Percentiles rank a stretch among this genome's conserved stretches.
These are phyloP conservation scores for Cataglyphis livida DNA, from an alignment of 2,888 invertebrate species.

Conservation along the genomic window DNA sequence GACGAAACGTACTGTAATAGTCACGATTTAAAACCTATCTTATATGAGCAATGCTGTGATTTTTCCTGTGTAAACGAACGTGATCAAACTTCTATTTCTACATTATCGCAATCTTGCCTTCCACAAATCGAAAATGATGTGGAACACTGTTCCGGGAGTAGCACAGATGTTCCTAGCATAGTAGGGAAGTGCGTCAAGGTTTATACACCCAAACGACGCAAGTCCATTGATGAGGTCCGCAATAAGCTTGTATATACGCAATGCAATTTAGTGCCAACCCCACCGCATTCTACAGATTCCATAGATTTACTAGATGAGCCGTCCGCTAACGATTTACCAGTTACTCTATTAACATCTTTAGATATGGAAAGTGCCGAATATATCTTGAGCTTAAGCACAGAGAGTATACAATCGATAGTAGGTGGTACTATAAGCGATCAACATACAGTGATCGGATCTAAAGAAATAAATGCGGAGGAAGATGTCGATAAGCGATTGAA, in stretches of 20 bases:
- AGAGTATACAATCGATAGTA: conserved; percentile 80
- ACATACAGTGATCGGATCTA: conserved; percentile 53
- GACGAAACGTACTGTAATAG: conserved; percentile 39
- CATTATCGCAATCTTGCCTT: conserved; percentile 58
- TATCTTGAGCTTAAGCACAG: conserved; percentile 79
- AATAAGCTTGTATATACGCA: conserved; percentile 57
- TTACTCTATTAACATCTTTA: conserved; percentile 78
- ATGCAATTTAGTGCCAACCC: conserved; percentile 59
- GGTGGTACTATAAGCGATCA: conserved; percentile 76
- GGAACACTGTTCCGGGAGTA: conserved; percentile 57
- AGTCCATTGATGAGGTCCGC: conserved; percentile 72
- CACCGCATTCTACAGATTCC: conserved; percentile 71
- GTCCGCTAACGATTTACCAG: conserved; percentile 76
- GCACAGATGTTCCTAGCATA: conserved; percentile 65
- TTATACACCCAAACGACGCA: conserved; percentile 83
- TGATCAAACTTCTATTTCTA: conserved; percentile 55
- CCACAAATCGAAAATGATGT: conserved; percentile 60
- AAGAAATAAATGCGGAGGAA: conserved; percentile 52
- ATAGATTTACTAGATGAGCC: conserved; percentile 81
- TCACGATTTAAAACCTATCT: conserved; percentile 66
- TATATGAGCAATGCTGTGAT: conserved; percentile 79
- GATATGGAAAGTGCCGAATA: conserved; percentile 82
- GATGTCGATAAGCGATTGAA: conserved; percentile 65
- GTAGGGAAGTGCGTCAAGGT: conserved; percentile 82
- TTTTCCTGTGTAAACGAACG: conserved; percentile 64